Evolutionary conservation across 2,113 vertebrate genomes (phyloP).

Genomic region (Dicentrarchus labrax): DNA sequence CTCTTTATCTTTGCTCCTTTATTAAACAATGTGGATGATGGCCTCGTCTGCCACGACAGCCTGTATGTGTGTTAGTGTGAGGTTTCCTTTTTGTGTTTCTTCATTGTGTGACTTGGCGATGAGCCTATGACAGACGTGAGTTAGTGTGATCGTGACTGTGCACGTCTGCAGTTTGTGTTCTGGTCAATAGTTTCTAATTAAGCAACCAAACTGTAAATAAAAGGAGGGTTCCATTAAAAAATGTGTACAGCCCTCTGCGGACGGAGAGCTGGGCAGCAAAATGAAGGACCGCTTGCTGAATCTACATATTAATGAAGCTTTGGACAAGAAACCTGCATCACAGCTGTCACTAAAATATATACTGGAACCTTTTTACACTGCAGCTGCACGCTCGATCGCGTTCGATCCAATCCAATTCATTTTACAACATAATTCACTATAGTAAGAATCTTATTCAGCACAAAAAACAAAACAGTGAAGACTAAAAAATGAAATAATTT

Average conservation of each 20-base stretch:
- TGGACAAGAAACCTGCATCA: not conserved
- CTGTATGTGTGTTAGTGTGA: not conserved
- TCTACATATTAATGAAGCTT: not conserved
- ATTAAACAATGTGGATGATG: slow-evolving; percentile 20
- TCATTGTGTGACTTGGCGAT: not conserved
- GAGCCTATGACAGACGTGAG: not conserved
- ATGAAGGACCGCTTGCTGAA: not conserved
- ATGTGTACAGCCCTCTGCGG: not conserved
- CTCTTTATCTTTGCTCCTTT: slow-evolving; percentile 31
- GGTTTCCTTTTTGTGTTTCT: not conserved
- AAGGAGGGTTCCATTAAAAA: not conserved
- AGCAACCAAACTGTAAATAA: slow-evolving; percentile 38
- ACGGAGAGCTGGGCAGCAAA: not conserved
- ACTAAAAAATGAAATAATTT: too few species aligned
- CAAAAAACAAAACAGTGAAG: too few species aligned
- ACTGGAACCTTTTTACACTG: not conserved
- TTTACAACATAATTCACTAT: too few species aligned
- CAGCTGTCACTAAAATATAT: not conserved
- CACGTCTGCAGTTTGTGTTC: not conserved
- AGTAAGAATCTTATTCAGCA: too few species aligned
- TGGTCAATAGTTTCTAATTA: slow-evolving; percentile 7
- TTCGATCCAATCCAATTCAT: too few species aligned
- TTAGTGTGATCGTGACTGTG: not conserved
- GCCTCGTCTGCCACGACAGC: not conserved
- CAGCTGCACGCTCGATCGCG: too few species aligned